Evolutionary conservation across 2,113 vertebrate species (phyloP), one percentile per base, ranked within the genome.

Genomic region (Limnothrissa miodon): DNA sequence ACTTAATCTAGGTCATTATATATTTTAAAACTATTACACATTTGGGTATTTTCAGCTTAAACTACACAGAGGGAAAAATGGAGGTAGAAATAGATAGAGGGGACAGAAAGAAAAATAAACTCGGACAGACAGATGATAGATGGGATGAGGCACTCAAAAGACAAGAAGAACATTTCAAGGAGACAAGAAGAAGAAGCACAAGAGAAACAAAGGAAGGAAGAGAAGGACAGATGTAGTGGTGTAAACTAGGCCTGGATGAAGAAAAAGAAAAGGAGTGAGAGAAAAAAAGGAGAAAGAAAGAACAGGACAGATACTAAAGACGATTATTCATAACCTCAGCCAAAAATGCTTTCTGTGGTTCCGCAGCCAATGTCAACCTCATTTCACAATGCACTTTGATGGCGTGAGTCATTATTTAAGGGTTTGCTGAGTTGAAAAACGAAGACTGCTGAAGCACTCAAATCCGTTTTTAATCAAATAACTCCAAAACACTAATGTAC

Each of bases 271-370:
- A 9, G 11, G 51, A 39, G 23, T 23, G 25, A n/a, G 8, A n/a
- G 59, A 62, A 21, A 56, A 56, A 51, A 53, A 1, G 17, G 48
- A 39, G 46, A 59, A 23, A 21, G 21, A 62, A 6, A 25, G 59
- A 62, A 7, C n/a, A 23, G 59, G n/a, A 10, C 29, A 74, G 29
- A 36, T 74, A 66, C 5, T 25, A 25, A 6, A 33, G 29, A 74
- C 56, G 85, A 86, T 86, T 53, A 82, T 85, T 86, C 66, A 82
- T 85, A 45, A 85, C 36, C 44, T 39, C 48, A 29, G 42, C 79
- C 79, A 84, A 81, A 88, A 85, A 87, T 74, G 39, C 80, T 11
- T 42, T 81, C 80, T 51, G 48, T 81, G 21, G 66, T 33, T 74
- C 33, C 17, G 33, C 11, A 84, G 19, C 81, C 82, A 81, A 81